Evolutionary conservation across 2,888 invertebrate genomes (phyloP).

Genomic region (Coelopa pilipes): DNA sequence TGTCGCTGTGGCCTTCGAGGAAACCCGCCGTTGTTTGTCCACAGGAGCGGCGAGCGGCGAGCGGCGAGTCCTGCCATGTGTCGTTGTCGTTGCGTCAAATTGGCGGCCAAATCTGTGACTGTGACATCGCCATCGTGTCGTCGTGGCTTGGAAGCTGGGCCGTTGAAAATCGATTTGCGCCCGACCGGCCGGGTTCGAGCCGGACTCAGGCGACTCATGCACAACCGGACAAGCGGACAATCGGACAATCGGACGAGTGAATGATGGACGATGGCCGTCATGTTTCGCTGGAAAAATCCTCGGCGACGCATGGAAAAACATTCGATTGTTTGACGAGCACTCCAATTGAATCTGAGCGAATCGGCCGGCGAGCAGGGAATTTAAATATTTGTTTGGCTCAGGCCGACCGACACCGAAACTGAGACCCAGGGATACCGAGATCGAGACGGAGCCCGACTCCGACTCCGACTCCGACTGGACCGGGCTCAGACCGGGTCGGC

Average conservation of each 20-base stretch:
- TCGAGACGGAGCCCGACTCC: no score
- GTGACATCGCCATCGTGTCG: neutral
- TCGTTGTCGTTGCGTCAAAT: neutral
- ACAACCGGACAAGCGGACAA: no score
- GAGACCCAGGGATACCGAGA: no score
- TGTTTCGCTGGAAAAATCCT: neutral
- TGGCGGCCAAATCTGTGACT: neutral
- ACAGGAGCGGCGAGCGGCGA: no score
- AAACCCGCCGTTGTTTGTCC: no score
- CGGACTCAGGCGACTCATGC: no score
- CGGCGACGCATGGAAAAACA: neutral
- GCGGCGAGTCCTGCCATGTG: neutral
- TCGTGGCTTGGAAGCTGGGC: slow-evolving; percentile 36
- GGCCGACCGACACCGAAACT: no score
- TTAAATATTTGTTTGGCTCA: slow-evolving; percentile 36
- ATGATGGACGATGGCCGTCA: neutral
- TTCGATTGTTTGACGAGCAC: slow-evolving; percentile 24
- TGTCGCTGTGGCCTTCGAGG: no score
- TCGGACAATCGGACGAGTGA: no score
- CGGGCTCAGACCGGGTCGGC: slow-evolving; percentile 25
- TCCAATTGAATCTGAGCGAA: neutral
- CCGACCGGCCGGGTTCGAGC: no score
- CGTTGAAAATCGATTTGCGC: slow-evolving; percentile 64
- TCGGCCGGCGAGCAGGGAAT: neutral
- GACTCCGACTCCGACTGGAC: no score